Conservation (phyloP, 2,113 vertebrate species). For the Eulemur rufifrons region DNA sequence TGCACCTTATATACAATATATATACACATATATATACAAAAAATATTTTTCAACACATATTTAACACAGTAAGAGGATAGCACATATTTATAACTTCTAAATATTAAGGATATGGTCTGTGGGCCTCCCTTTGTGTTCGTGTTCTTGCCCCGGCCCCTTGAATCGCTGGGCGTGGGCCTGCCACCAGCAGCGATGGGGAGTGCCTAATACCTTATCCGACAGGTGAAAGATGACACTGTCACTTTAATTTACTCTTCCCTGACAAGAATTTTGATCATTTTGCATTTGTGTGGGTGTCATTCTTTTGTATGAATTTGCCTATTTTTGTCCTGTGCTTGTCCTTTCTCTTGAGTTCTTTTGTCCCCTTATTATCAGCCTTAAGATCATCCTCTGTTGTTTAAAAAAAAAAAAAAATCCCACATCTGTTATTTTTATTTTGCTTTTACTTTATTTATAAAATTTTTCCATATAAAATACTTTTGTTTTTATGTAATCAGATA, state of each 20-base stretch:
- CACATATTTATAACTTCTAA: neutral
- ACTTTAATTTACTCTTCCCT: neutral
- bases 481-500: neutral
- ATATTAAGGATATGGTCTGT: neutral
- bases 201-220: too few species aligned
- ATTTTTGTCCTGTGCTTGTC: neutral
- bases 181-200: too few species aligned
- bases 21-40: neutral
- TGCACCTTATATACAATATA: neutral
- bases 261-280: neutral
- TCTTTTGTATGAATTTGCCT: neutral
- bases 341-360: neutral
- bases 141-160: neutral
- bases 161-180: neutral
- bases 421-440: neutral
- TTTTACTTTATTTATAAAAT: neutral
- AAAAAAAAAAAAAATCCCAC: neutral
- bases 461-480: neutral
- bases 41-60: neutral
- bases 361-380: neutral
- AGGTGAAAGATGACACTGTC: fast-evolving
- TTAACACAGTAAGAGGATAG: neutral
- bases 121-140: neutral
- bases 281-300: neutral
- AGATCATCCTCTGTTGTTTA: neutral